phyloP scores from a whole-genome alignment of 2,888 invertebrate genomes.

The Thymelicus acteon region DNA sequence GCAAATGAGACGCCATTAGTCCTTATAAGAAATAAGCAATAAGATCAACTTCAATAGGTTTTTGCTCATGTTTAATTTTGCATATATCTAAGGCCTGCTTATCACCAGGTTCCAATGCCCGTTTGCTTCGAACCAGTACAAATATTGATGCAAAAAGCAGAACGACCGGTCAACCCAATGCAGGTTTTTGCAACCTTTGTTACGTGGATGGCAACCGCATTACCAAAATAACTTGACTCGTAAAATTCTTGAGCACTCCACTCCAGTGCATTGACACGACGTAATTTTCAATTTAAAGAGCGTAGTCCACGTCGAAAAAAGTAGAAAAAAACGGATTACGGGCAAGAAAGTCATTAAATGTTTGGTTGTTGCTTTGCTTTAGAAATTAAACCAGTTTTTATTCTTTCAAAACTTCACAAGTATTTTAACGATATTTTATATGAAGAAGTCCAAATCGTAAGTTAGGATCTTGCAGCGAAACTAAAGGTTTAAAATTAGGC shows the following conservation, averaged over 20 bases:
- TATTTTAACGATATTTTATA: too few species aligned
- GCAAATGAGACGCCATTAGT: too few species aligned
- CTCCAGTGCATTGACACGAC: background rate
- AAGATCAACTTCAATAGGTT: too few species aligned
- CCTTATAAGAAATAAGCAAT: too few species aligned
- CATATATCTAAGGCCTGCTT: too few species aligned
- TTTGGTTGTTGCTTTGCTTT: background rate
- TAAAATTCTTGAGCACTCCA: background rate
- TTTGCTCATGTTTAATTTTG: too few species aligned
- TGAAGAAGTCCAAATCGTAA: too few species aligned
- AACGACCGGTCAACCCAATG: background rate
- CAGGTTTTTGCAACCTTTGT: constrained; percentile 6
- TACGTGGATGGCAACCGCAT: background rate
- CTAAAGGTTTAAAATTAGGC: too few species aligned
- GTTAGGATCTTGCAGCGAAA: too few species aligned
- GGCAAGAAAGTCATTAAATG: background rate
- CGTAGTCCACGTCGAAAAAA: background rate
- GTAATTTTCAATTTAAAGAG: background rate
- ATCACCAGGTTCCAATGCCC: too few species aligned
- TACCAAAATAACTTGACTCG: background rate
- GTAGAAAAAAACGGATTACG: background rate
- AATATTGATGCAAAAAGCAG: background rate
- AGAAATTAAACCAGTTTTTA: background rate
- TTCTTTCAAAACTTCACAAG: background rate
- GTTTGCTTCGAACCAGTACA: background rate